phyloP scores from a whole-genome alignment of 2,113 vertebrate genomes.

The Reinhardtius hippoglossoides region DNA sequence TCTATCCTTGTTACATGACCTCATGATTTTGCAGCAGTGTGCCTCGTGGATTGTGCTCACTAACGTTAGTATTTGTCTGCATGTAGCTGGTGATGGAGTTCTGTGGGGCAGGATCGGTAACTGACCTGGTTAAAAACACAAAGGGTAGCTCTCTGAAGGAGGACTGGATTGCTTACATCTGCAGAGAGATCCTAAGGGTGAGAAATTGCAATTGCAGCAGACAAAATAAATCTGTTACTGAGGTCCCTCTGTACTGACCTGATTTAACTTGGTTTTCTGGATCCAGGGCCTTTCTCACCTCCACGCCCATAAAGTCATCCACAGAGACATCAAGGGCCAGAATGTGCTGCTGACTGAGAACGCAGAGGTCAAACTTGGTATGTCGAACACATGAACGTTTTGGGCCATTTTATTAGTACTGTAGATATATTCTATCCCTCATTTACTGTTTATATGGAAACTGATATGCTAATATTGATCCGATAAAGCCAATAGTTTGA shows the following conservation, averaged over 20 bases:
- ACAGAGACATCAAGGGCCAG: conserved; percentile 95
- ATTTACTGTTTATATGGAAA: no score
- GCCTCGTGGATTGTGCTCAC: conserved; percentile 7
- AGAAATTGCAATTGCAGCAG: conserved; percentile 27
- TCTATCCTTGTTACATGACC: not conserved
- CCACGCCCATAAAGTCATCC: conserved; percentile 93
- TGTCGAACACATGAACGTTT: conserved; percentile 26
- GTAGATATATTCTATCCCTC: not conserved
- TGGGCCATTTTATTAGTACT: not conserved
- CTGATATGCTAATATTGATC: no score
- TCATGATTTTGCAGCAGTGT: not conserved
- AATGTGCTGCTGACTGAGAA: conserved; percentile 94
- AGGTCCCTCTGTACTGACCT: not conserved
- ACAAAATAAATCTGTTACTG: conserved; percentile 1
- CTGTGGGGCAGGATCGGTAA: conserved; percentile 93
- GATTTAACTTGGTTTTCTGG: conserved; percentile 22
- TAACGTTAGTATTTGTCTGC: conserved; percentile 21
- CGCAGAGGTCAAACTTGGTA: conserved; percentile 94
- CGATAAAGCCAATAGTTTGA: no score
- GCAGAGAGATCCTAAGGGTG: conserved; percentile 92
- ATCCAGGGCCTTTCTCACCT: conserved; percentile 91
- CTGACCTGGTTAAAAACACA: conserved; percentile 93
- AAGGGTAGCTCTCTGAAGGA: conserved; percentile 93
- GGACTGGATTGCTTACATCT: conserved; percentile 94
- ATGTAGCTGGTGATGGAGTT: conserved; percentile 94